These are phyloP conservation scores for Novumbra hubbsi DNA, from an alignment of 2,797 vertebrate genomes.

Conservation along the genomic window DNA sequence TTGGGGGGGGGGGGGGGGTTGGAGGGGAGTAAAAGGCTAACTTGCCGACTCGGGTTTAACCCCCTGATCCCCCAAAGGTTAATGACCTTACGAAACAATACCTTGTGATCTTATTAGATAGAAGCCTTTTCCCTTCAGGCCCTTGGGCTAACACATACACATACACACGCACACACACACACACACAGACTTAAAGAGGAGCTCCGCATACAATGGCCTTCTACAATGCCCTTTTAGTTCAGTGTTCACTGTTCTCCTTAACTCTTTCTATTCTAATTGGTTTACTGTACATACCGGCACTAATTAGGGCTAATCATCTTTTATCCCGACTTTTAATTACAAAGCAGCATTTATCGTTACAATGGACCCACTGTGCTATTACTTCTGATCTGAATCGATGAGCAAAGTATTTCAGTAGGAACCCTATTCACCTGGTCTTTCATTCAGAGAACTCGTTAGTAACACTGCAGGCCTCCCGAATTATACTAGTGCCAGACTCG, in stretches of 20 bases:
- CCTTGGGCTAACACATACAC: slow-evolving; percentile 58
- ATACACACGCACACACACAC: slow-evolving; percentile 51
- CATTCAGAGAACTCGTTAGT: neutral
- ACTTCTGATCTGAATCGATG: slow-evolving; percentile 17
- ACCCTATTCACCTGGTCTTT: neutral
- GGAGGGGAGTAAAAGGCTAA: slow-evolving; percentile 54
- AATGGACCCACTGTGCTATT: slow-evolving; percentile 37
- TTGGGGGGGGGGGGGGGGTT: slow-evolving; percentile 58
- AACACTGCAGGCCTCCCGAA: neutral
- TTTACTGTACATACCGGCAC: slow-evolving; percentile 61
- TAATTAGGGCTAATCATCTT: slow-evolving; percentile 72
- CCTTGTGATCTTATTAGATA: slow-evolving; percentile 80
- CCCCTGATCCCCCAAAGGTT: slow-evolving; percentile 73
- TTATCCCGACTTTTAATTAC: slow-evolving; percentile 54
- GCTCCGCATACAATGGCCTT: slow-evolving; percentile 74
- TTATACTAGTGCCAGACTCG: slow-evolving; percentile 15
- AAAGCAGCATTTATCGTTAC: slow-evolving; percentile 59
- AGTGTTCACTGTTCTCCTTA: slow-evolving; percentile 56
- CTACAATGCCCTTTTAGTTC: slow-evolving; percentile 59
- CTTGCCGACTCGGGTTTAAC: slow-evolving; percentile 73
- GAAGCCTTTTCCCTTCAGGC: slow-evolving; percentile 53
- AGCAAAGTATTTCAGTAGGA: neutral
- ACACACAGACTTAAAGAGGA: slow-evolving; percentile 59
- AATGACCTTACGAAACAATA: slow-evolving; percentile 81
- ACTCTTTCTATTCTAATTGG: slow-evolving; percentile 57